Evolutionary conservation across 2,797 vertebrate genomes (phyloP), one percentile per base, ranked within the genome.

Genomic region (Semotilus atromaculatus): DNA sequence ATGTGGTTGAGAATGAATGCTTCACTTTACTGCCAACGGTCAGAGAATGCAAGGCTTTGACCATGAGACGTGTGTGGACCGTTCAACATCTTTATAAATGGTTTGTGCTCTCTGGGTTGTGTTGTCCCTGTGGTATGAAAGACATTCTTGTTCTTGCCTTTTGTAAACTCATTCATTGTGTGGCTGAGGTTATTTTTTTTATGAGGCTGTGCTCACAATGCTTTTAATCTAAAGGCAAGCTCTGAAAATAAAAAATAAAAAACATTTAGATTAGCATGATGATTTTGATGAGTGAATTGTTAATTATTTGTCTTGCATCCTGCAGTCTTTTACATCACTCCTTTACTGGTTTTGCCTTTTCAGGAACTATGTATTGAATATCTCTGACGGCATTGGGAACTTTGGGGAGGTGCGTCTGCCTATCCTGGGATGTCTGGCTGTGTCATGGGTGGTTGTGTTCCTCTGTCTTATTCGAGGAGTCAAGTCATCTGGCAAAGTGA

Each of bases 401-500:
- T 96, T 99, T 55, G 98, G 98, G 2, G 97, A 99, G 85, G 96
- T 99, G 70, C 96, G 97, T 58, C 93, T 99, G 31, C 98, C 98
- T 7, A 96, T 99, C 72, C 94, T 99, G 43, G 98, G 98, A 85
- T 99, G 98, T 90, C 94, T 99, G 0, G 96, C 96, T 0, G 76
- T 99, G 72, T 98, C 98, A 89, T 99, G 98, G 98, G 81, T 96
- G 4, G 97, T 99, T 0, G 98, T 99, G 88, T 99, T 99, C 93
- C 97, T 99, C 90, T 99, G 98, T 93, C 97, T 99, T 92, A 97
- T 99, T 93, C 96, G 95, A 86, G 98, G 98, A 0, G 98, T 99
- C 89, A 99, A 99, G 92, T 99, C 98, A 75, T 99, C 98, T 3
- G 98, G 98, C 90, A 99, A 99, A 96, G 98, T 97, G 93, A 93